Evolutionary conservation across 2,888 invertebrate species (phyloP).

Genomic region (Antheraea assamensis): DNA sequence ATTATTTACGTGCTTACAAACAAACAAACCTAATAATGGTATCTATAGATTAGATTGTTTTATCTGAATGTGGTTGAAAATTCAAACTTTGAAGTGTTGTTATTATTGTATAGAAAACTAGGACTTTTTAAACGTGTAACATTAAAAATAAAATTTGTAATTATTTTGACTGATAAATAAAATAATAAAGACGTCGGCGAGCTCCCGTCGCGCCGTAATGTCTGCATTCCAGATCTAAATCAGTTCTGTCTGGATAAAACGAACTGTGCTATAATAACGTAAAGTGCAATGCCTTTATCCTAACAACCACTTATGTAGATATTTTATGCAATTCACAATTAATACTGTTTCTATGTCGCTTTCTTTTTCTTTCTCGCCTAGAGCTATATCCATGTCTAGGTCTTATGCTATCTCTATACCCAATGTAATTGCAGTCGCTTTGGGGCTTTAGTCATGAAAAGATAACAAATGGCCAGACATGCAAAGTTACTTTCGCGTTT

Average conservation of each 20-base stretch:
- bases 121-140: too few relatives aligned
- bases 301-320: neutral
- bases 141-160: neutral
- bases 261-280: slow-evolving; percentile 38
- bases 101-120: too few relatives aligned
- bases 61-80: too few relatives aligned
- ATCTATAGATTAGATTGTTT: too few relatives aligned
- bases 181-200: neutral
- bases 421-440: neutral
- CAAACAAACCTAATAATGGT: too few relatives aligned
- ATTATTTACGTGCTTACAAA: too few relatives aligned
- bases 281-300: neutral
- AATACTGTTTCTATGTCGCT: neutral
- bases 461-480: too few relatives aligned
- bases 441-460: neutral
- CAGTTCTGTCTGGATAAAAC: slow-evolving; percentile 35
- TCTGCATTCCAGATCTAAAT: slow-evolving; percentile 42
- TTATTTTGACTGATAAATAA: neutral
- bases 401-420: too few relatives aligned
- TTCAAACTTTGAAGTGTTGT: too few relatives aligned
- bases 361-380: neutral
- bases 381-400: too few relatives aligned
- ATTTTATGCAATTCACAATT: neutral
- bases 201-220: slow-evolving; percentile 8
- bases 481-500: too few relatives aligned